These are phyloP conservation scores for Buathra laborator DNA, from an alignment of 2,888 invertebrate genomes.

Conservation along the genomic window DNA sequence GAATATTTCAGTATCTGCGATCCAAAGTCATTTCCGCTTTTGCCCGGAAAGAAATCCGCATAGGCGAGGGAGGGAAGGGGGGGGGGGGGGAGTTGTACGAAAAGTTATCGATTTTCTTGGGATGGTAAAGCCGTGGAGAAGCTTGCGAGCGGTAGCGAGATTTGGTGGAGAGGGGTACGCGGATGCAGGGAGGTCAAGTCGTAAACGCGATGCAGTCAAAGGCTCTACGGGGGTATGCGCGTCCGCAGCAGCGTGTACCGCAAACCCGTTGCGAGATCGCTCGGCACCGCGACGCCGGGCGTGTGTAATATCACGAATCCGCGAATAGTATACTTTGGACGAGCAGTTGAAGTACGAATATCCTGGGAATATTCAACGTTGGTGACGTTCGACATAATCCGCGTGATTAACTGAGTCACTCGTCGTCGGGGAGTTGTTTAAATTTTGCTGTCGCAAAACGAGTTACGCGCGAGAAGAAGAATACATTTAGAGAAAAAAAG, in stretches of 20 bases:
- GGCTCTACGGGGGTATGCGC: constrained; percentile 65
- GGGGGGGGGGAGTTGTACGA: constrained; percentile 31
- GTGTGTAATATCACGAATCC: constrained; percentile 73
- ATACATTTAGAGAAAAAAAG: too few relatives aligned
- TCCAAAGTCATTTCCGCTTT: too few relatives aligned
- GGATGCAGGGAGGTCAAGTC: constrained; percentile 51
- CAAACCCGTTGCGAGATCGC: constrained; percentile 55
- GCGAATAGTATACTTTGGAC: not conserved
- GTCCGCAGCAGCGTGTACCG: constrained; percentile 55
- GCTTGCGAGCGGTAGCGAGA: constrained; percentile 10
- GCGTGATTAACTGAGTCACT: not conserved
- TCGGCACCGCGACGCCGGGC: constrained; percentile 72
- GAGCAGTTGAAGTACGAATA: not conserved
- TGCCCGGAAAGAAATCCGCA: not conserved
- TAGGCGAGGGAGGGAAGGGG: not conserved
- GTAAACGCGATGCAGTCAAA: constrained; percentile 62
- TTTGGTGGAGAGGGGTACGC: constrained; percentile 20
- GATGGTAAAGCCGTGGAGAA: constrained; percentile 21
- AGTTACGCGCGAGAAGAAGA: too few relatives aligned
- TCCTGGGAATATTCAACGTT: not conserved
- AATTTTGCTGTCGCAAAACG: too few relatives aligned
- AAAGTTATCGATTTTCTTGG: constrained; percentile 60
- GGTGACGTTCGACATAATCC: constrained; percentile 61
- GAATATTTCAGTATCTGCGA: too few relatives aligned
- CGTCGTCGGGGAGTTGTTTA: too few relatives aligned